These are phyloP conservation scores for Sitobion miscanthi DNA, from an alignment of 1,140 invertebrate species.

Conservation along the genomic window DNA sequence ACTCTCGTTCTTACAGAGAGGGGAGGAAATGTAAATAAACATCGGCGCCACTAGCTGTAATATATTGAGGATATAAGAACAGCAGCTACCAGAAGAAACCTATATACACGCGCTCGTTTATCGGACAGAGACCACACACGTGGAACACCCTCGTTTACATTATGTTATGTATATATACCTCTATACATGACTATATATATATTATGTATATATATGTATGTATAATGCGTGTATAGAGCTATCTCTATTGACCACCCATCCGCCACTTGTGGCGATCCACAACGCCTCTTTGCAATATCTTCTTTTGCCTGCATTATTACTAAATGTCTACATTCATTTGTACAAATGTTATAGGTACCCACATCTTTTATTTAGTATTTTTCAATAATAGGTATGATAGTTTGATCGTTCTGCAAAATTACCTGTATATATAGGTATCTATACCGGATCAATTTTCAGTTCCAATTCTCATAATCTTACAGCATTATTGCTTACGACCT, in stretches of 20 bases:
- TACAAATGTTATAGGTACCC: neutral
- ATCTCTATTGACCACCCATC: constrained; percentile 44
- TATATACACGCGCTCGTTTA: constrained; percentile 40
- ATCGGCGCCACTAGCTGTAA: constrained; percentile 50
- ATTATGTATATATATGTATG: neutral
- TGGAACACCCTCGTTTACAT: constrained; percentile 51
- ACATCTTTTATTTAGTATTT: neutral
- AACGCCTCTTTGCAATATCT: constrained; percentile 17
- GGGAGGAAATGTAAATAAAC: constrained; percentile 51
- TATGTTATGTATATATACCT: constrained; percentile 7
- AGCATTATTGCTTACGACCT: neutral
- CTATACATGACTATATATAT: neutral
- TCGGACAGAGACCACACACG: constrained; percentile 50
- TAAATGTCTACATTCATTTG: neutral
- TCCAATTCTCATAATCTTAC: neutral
- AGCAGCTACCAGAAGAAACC: constrained; percentile 52
- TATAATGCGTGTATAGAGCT: neutral
- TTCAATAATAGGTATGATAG: neutral
- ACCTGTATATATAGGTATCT: neutral
- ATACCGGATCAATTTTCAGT: neutral
- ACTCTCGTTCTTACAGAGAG: neutral
- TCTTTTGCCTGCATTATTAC: neutral
- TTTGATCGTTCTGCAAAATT: neutral
- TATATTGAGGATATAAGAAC: constrained; percentile 11
- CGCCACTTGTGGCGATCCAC: constrained; percentile 3